Base-by-base conservation (phyloP, 2,113 vertebrate genomes). In the Rhizomys pruinosus region DNA sequence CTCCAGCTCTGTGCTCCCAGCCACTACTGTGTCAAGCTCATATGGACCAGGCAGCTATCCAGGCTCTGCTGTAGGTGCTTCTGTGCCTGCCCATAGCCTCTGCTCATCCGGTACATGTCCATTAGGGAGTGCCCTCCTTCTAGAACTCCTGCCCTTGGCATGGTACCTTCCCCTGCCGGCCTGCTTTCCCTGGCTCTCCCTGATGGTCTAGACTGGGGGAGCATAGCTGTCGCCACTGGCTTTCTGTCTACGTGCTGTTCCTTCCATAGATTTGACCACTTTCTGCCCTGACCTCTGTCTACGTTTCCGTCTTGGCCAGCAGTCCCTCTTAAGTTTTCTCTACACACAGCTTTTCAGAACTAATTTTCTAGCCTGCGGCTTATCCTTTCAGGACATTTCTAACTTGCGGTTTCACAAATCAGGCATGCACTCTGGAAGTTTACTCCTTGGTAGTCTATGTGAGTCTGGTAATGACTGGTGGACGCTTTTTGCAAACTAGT, bases 221-320 rank as follows among this genome's bases (percentile, higher is more conserved):
- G 13, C 22, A 84, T 3, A 12, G 23, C 23, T n/a, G 11, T 63
- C 34, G 13, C 61, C 47, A 37, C 47, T 37, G 63, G 25, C 61
- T 3, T 71, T 2, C 3, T 29, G 1, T 29, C 37, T 32, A 5
- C 19, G 9, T 12, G 7, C 5, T 9, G 34, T n/a, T 52, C 32
- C 5, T 79, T 29, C 64, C 34, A 1, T 17, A 6, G 22, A 9
- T 55, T 37, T 37, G 37, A 37, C n/a, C 64, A 25, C 13, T 22
- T 42, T 42, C 42, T 4, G 17, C 2, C 7, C 0, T 2, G 5
- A 63, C 29, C 20, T 16, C 1, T 47, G 17, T 16, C 1, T 47
- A 22, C 3, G 13, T 81, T 37, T 81, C 25, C 16, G 32, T 59
- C 57, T 57, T 32, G 44, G 22, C 44, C 6, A 23, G 23, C 17